Conservation (phyloP, 2,113 vertebrate species). For the Phalacrocorax aristotelis region DNA sequence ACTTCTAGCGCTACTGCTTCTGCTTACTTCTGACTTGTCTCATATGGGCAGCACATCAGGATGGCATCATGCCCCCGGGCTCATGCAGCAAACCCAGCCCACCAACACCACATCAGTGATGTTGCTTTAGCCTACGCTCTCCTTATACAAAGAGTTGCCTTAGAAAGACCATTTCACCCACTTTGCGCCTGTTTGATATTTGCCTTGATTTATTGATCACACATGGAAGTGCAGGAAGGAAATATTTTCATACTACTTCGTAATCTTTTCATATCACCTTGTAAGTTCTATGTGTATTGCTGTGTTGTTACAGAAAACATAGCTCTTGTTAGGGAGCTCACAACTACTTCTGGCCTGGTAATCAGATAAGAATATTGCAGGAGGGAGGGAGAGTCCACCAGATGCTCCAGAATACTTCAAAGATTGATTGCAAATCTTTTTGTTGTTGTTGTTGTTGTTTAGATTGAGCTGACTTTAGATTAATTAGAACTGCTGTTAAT, state of each 20-base stretch:
- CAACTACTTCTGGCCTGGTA: background rate
- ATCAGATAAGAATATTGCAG: background rate
- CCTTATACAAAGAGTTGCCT: background rate
- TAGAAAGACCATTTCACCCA: background rate
- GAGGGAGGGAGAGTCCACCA: background rate
- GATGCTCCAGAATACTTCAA: background rate
- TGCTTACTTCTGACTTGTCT: background rate
- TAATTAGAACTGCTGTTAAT: conserved; percentile 9
- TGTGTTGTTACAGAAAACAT: background rate
- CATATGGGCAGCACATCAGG: background rate
- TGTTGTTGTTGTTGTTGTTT: background rate
- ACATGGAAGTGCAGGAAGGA: background rate
- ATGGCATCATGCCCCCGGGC: background rate
- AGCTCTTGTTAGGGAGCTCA: background rate
- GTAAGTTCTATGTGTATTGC: background rate
- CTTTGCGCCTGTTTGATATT: background rate
- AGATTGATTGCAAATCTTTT: background rate
- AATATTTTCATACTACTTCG: background rate
- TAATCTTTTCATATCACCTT: background rate
- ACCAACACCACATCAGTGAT: background rate
- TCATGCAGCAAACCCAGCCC: background rate
- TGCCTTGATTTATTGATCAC: background rate
- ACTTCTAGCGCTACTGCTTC: background rate
- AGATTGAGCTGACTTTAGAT: background rate
- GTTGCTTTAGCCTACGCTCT: background rate